Percentiles rank a stretch among this genome's conserved stretches.
These are phyloP conservation scores for Yoshiicerus persimilis DNA, from an alignment of 1,140 invertebrate species.

Conservation along the genomic window DNA sequence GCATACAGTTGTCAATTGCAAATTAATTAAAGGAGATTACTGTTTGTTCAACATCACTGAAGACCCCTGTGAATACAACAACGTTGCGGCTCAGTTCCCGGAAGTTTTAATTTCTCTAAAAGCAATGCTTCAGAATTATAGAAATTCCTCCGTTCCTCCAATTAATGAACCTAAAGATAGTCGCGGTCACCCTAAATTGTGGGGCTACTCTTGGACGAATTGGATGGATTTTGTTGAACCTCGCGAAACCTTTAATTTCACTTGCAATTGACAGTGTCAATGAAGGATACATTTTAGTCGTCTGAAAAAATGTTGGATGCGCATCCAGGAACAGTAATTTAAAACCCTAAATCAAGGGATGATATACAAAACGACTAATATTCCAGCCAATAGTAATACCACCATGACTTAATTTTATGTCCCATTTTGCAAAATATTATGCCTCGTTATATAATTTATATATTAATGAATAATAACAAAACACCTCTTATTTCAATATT, in stretches of 20 bases:
- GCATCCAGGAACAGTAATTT: too few species aligned
- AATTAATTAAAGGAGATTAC: conserved; percentile 33
- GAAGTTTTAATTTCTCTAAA: conserved; percentile 57
- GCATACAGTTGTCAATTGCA: neutral
- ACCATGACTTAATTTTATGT: too few species aligned
- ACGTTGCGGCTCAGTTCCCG: conserved; percentile 62
- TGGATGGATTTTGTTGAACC: conserved; percentile 49
- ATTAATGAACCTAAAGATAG: conserved; percentile 55
- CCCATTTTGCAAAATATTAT: too few species aligned
- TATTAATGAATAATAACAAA: too few species aligned
- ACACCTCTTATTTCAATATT: neutral
- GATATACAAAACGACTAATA: neutral
- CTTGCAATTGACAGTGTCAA: too few species aligned
- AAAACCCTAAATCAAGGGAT: too few species aligned
- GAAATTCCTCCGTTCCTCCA: conserved; percentile 53
- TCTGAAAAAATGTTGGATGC: too few species aligned
- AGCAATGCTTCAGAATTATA: conserved; percentile 56
- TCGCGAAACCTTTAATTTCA: too few species aligned
- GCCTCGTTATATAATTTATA: too few species aligned
- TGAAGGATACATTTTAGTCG: too few species aligned
- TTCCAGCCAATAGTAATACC: too few species aligned
- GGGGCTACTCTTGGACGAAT: conserved; percentile 50
- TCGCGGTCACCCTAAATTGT: conserved; percentile 52
- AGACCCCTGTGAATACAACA: conserved; percentile 76
- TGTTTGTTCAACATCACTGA: conserved; percentile 72